These are phyloP conservation scores for Scaptomyza parva DNA, from an alignment of 2,888 invertebrate species.

Conservation along the genomic window DNA sequence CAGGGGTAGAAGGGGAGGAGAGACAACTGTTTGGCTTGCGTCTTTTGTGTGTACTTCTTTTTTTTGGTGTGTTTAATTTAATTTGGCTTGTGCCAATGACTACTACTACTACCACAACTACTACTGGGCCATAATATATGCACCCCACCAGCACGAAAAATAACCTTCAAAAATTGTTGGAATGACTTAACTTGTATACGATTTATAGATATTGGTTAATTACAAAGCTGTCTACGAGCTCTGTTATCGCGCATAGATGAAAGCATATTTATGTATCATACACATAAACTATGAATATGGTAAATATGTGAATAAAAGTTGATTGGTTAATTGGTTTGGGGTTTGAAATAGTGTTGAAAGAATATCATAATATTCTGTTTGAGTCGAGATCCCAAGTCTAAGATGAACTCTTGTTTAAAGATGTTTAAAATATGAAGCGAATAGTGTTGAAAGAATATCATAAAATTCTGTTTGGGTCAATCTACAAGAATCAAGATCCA, in stretches of 20 bases:
- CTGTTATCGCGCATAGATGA: constrained; percentile 49
- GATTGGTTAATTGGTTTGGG: not conserved
- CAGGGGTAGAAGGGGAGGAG: not conserved
- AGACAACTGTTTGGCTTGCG: constrained; percentile 11
- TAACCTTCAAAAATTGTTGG: constrained; percentile 8
- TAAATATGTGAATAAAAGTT: not conserved
- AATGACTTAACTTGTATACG: constrained; percentile 50
- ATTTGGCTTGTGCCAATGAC: constrained; percentile 34
- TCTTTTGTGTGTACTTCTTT: constrained; percentile 39
- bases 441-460: no score
- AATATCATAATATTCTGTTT: no score
- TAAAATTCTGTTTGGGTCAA: no score
- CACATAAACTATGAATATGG: not conserved
- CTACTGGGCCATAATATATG: constrained; percentile 62
- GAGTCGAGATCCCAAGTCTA: no score
- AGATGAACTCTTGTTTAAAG: no score
- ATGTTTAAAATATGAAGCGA: no score
- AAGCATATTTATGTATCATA: constrained; percentile 40
- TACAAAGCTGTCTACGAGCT: constrained; percentile 53
- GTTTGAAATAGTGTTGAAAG: constrained; percentile 7
- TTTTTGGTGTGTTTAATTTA: constrained; percentile 50
- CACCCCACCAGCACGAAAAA: constrained; percentile 37
- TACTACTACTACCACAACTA: constrained; percentile 36
- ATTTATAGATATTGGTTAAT: constrained; percentile 66
- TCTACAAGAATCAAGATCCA: no score